Conservation (phyloP, 2,888 invertebrate genomes). For the Willowsia nigromaculata region DNA sequence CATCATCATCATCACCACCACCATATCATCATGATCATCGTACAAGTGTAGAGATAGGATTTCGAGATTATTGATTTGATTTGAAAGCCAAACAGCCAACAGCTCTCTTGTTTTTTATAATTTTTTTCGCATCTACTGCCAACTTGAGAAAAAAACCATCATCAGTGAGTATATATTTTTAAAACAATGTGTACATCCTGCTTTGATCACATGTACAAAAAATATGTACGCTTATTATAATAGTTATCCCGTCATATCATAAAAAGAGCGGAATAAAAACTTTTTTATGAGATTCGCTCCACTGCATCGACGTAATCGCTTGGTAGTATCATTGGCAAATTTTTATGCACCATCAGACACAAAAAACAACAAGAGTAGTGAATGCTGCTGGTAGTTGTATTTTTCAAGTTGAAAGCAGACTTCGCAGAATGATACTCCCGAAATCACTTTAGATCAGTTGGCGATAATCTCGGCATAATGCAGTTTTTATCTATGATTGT, state of each 20-base stretch:
- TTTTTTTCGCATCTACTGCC: background rate
- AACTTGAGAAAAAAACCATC: background rate
- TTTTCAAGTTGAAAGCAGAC: background rate
- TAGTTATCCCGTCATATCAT: conserved; percentile 16
- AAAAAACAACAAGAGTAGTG: conserved; percentile 14
- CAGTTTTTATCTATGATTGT: too few relatives aligned
- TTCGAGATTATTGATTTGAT: conserved; percentile 57
- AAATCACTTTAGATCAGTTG: too few relatives aligned
- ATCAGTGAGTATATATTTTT: too few relatives aligned
- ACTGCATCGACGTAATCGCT: background rate
- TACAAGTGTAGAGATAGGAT: background rate
- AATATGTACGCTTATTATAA: background rate
- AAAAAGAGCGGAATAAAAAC: conserved; percentile 18
- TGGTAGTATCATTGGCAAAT: conserved; percentile 46
- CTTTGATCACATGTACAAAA: background rate
- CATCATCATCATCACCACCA: conserved; percentile 7
- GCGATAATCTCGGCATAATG: too few relatives aligned
- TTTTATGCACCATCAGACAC: conserved; percentile 57
- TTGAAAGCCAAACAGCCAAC: conserved; percentile 1
- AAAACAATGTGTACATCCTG: conserved; percentile 9
- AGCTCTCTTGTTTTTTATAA: background rate
- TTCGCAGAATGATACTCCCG: too few relatives aligned
- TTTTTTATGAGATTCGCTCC: conserved; percentile 33
- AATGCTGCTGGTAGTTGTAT: background rate
- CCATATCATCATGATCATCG: background rate